These are phyloP conservation scores for Synergus laeviventris DNA, from an alignment of 2,888 invertebrate species.

Conservation along the genomic window DNA sequence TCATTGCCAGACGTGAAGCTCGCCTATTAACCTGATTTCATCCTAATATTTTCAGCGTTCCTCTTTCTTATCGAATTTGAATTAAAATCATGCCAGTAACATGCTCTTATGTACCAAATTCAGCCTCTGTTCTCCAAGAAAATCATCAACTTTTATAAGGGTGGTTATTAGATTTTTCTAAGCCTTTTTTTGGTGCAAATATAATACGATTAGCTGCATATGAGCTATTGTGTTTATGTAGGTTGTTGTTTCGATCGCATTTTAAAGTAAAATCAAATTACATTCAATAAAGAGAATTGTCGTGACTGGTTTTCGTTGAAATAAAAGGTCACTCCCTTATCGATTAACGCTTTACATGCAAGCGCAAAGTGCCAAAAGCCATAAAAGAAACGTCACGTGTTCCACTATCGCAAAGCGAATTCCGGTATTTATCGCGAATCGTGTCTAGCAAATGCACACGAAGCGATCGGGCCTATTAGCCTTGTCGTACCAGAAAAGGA, in stretches of 20 bases:
- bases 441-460: conserved; percentile 17
- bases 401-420: conserved; percentile 1
- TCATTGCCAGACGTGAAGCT: not conserved
- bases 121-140: too few relatives aligned
- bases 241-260: not conserved
- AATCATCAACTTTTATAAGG: too few relatives aligned
- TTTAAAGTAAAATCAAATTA: conserved; percentile 1
- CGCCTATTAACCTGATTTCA: not conserved
- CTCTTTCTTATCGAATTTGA: too few relatives aligned
- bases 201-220: too few relatives aligned
- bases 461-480: conserved; percentile 17
- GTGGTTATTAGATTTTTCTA: too few relatives aligned
- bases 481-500: conserved; percentile 13
- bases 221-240: too few relatives aligned
- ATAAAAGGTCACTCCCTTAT: conserved; percentile 9
- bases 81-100: too few relatives aligned
- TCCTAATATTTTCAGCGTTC: not conserved
- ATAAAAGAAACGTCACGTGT: conserved; percentile 8
- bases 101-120: too few relatives aligned
- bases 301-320: not conserved
- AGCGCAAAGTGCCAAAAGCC: conserved; percentile 3
- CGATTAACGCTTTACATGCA: conserved; percentile 1
- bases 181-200: too few relatives aligned
- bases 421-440: conserved; percentile 21
- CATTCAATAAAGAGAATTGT: not conserved